Percentiles rank a stretch among this genome's conserved stretches.
Evolutionary conservation across 2,113 vertebrate genomes (phyloP).

Genomic region (Sander vitreus): DNA sequence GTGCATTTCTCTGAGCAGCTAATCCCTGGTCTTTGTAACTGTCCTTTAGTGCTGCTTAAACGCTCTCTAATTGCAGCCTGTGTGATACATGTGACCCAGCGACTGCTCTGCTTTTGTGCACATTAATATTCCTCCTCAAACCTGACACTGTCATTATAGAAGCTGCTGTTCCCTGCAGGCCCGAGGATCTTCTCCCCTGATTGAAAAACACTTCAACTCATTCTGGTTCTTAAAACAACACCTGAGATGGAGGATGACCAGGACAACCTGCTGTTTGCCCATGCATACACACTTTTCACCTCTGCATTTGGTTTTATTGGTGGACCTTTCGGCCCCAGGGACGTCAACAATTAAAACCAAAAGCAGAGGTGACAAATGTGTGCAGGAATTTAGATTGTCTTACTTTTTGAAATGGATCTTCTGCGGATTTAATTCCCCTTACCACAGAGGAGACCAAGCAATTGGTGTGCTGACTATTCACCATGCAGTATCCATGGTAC

Average conservation of each 20-base stretch:
- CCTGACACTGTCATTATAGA: not conserved
- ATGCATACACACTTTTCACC: too few species aligned
- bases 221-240: not conserved
- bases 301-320: too few species aligned
- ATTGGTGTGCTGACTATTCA: too few species aligned
- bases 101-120: too few species aligned
- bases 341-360: too few species aligned
- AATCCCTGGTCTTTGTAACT: not conserved
- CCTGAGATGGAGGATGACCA: slow-evolving; percentile 5
- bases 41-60: not conserved
- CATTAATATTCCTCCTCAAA: slow-evolving; percentile 11
- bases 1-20: not conserved
- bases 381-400: too few species aligned
- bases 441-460: too few species aligned
- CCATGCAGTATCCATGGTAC: slow-evolving; percentile 59
- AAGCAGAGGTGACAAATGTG: too few species aligned
- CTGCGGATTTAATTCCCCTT: too few species aligned
- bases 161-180: not conserved
- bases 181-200: not conserved
- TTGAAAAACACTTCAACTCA: slow-evolving; percentile 1
- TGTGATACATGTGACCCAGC: not conserved
- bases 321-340: too few species aligned
- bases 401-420: too few species aligned
- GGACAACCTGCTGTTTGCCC: slow-evolving; percentile 10
- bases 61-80: not conserved